Base-by-base conservation (phyloP, 2,888 invertebrate genomes). In the Thysanoteuthis rhombus region DNA sequence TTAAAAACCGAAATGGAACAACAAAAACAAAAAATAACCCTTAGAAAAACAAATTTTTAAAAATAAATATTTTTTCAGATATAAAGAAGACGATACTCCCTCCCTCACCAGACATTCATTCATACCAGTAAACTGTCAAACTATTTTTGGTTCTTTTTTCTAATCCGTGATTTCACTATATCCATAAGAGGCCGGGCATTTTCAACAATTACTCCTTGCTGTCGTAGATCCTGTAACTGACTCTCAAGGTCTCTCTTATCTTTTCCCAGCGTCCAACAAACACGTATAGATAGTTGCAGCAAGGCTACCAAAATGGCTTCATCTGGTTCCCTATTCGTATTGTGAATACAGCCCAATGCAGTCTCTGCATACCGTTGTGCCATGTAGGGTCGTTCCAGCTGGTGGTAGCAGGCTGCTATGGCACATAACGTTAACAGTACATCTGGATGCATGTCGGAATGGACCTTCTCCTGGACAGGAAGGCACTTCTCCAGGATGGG, bases 251-350 rank as follows among this genome's bases (percentile, higher is more conserved):
- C 95, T 36, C 95, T 95, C 93, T 97, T 97, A 92, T 97, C 96
- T 93, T 96, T 96, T 0, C 97, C 97, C 32, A 96, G 95, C 47
- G 95, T 95, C 97, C 97, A 97, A 93, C 96, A 96, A 38, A 97
- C 94, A 89, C 97, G 95, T 25, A 97, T 95, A n/a, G 96, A 95
- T 25, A 96, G 94, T 92, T 96, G 95, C 90, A 97, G 93, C 93
- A 97, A 94, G 19, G 97, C 96, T 45, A 96, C 94, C n/a, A 96
- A 95, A 92, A 96, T 95, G 58, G 95, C 94, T 92, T 95, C 95
- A 25, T 95, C 95, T n/a, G 96, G 95, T 93, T 95, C 94, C n/a
- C 75, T 32, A 16, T 94, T 93, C 10, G 94, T 94, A 36, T 92
- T 92, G 8, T 92, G 92, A 42, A 96, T 94, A 93, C 95, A 95